Evolutionary conservation across 2,797 vertebrate species (phyloP), one percentile per base, ranked within the genome.

Genomic region (Scleropages formosus): DNA sequence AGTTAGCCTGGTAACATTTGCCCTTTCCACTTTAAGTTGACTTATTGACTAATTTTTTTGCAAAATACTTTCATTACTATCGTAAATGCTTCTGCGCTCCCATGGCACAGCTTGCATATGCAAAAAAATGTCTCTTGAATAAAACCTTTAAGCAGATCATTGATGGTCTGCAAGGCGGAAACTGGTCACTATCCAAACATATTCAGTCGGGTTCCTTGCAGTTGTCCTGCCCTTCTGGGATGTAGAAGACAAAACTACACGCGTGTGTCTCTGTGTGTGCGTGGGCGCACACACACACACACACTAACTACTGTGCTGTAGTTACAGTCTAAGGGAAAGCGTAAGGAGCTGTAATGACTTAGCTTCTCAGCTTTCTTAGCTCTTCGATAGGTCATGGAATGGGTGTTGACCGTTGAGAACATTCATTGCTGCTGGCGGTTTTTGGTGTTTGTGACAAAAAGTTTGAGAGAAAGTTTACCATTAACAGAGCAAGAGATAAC

Each of bases 271-370:
- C 9, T 56, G 9, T 56, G 9, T 10, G 53, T 56, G 59, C 61
- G 59, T 71, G 24, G 27, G 49, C 67, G 65, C n/a, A n/a, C 67
- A 65, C 67, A 65, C 31, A n/a, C n/a, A n/a, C n/a, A n/a, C n/a
- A n/a, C n/a, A n/a, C 2, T 6, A 39, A 2, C 31, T 39, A 39
- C 39, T 39, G 31, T 39, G 6, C 6, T 39, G 31, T 2, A 39
- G 31, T 39, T n/a, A n/a, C n/a, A 39, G 31, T 31, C 6, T 2
- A 31, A 58, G 51, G 20, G 22, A 13, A 8, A 13, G 47, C 44
- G 51, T 69, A 15, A 22, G 13, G 44, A 26, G 66, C 47, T 68
- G 22, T n/a, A 68, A 22, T 13, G 46, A 24, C 46, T 69, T 66
- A 26, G 31, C 6, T 69, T 47, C 24, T 49, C 16, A 69, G 67